phyloP scores from a whole-genome alignment of 2,888 invertebrate genomes.

The Peribatodes rhomboidaria region DNA sequence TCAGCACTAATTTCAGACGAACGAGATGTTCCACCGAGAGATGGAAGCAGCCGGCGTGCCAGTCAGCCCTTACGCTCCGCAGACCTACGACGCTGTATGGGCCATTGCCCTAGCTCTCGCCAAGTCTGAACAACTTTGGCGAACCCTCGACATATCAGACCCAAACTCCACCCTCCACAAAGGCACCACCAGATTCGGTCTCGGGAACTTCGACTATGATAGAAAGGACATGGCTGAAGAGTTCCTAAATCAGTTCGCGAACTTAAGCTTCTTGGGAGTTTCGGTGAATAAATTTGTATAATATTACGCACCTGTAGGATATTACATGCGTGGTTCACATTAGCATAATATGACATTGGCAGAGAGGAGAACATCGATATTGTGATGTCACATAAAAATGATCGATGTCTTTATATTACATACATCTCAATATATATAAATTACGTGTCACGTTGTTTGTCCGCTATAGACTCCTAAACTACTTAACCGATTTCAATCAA shows the following conservation, averaged over 20 bases:
- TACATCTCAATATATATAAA: too few relatives aligned
- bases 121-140: constrained; percentile 88
- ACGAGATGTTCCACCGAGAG: constrained; percentile 87
- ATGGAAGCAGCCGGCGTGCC: constrained; percentile 84
- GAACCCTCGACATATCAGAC: constrained; percentile 58
- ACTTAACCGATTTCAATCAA: too few relatives aligned
- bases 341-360: constrained; percentile 39
- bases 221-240: constrained; percentile 90
- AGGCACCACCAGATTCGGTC: constrained; percentile 57
- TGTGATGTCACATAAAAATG: not conserved
- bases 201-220: constrained; percentile 91
- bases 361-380: constrained; percentile 13
- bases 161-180: constrained; percentile 56
- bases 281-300: constrained; percentile 89
- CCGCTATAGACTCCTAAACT: too few relatives aligned
- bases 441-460: too few relatives aligned
- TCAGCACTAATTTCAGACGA: constrained; percentile 82
- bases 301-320: constrained; percentile 14
- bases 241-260: constrained; percentile 90
- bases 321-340: constrained; percentile 34
- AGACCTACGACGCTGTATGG: constrained; percentile 97
- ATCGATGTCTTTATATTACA: not conserved
- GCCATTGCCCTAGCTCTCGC: constrained; percentile 93
- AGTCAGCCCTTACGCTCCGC: constrained; percentile 90
- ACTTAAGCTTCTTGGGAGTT: constrained; percentile 92